Base-by-base conservation (phyloP, 2,888 invertebrate species). In the Caenorhabditis sp. region DNA sequence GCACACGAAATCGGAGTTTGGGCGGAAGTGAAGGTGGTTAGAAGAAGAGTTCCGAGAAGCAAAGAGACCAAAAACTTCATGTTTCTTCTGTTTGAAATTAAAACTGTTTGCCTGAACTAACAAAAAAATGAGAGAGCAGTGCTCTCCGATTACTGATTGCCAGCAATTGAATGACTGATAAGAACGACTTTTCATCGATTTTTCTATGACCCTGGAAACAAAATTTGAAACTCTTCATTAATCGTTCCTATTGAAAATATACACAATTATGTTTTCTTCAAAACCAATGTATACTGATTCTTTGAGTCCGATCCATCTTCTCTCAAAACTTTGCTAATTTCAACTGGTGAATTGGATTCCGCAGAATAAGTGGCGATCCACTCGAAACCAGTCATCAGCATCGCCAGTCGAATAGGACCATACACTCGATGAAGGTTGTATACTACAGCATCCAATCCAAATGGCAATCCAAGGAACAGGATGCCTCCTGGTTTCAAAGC, bases 1-100 rank as follows among this genome's bases (percentile, higher is more conserved):
- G 81, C 75, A 51, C 76, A 82, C 16, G 81, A 76, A 12, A 82
- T 64, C 35, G 69, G 80, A 41, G 73, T 31, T 74, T 80, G 74
- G 24, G 77, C 77, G 22, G 24, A n/a, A 0, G 58, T 31, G 8
- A 54, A 58, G 0, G 59, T 41, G 8, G 66, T 35, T 12, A 75
- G 26, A 12, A 76, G 49, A 16, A 76, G 6, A 58, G 14, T 19
- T 38, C 49, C 41, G 19, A 61, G 41, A 26, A 76, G 19, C 5
- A 76, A 31, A 16, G 38, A 24, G 26, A 59, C 24, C n/a, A 38
- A 22, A 4, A 47, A 22, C 28, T 59, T 69, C 68, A 76, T 76
- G n/a, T n/a, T 47, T 12, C 38, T 38, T 12, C 16, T 28, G 10
- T 28, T 28, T 24, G 6, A 58, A 58, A 31, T 16, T 6, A 16